Conservation (phyloP, 2,888 invertebrate genomes). For the Leptinotarsa peninsularis region DNA sequence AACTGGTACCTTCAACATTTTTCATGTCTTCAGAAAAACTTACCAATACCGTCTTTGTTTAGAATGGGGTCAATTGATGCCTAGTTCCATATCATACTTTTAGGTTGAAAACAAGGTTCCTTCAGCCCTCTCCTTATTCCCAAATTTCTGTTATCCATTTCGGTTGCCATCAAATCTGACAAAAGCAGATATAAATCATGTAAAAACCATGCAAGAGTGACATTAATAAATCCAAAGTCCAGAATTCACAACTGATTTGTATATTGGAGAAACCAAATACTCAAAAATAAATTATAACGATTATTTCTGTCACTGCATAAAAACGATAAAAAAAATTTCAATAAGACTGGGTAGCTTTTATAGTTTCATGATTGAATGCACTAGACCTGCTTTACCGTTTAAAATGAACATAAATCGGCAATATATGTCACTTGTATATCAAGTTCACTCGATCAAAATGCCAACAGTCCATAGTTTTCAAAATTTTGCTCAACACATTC, state of each 20-base stretch:
- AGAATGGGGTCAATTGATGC: slow-evolving; percentile 2
- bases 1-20: not conserved
- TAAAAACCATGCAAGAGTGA: slow-evolving; percentile 27
- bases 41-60: slow-evolving; percentile 4
- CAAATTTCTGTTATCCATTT: slow-evolving; percentile 24
- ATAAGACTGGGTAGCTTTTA: too few species aligned
- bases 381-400: too few species aligned
- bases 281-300: not conserved
- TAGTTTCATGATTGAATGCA: too few species aligned
- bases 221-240: not conserved
- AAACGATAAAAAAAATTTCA: too few species aligned
- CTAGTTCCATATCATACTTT: slow-evolving; percentile 14
- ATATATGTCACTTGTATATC: too few species aligned
- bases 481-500: too few species aligned
- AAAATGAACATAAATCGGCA: too few species aligned
- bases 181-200: slow-evolving; percentile 38
- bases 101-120: slow-evolving; percentile 8
- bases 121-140: slow-evolving; percentile 18
- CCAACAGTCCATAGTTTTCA: too few species aligned
- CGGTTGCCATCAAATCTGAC: slow-evolving; percentile 34
- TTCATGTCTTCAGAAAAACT: slow-evolving; percentile 1
- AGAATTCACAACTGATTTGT: not conserved
- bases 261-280: not conserved
- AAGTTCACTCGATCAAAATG: too few species aligned
- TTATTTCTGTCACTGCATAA: too few species aligned